Evolutionary conservation across 1,140 invertebrate genomes (phyloP), one percentile per base, ranked within the genome.

Genomic region (Manduca sexta): DNA sequence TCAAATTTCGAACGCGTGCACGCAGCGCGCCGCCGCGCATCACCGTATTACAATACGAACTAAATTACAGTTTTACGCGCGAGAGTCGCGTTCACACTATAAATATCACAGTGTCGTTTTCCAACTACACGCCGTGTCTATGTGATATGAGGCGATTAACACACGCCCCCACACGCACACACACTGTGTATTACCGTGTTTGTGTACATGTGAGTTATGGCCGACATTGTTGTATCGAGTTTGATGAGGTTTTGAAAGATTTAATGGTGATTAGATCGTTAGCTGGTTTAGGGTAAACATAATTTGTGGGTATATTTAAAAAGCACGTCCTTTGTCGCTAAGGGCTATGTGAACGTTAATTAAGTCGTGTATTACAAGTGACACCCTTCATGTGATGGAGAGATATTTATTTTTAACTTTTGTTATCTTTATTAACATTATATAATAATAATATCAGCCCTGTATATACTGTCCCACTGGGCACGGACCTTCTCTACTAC

Each of bases 191-290:
- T 18, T 10, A 18, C n/a, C 16, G 38, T 40, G 38, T 18, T 40
- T 40, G 38, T 40, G 16, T 40, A 5, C 21, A 26, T 26, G 21
- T 40, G 38, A 40, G 38, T 40, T 40, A 40, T 18, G 38, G 38
- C 38, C 15, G 15, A 12, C 38, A 18, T 40, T 40, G 18, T 40
- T 11, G 15, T 26, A 26, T 16, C 38, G 38, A 8, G 11, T 40
- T 40, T 40, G 38, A 40, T 40, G 38, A 40, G 38, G 38, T 40
- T 40, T 18, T 40, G 16, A 40, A 40, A 18, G 16, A 40, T 40
- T 26, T 26, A 26, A 26, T 26, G 21, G 21, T 26, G 21, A 26
- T 26, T 26, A 26, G 21, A 26, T 26, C 21, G 21, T 26, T 26
- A 26, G 21, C 8, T 26, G 21, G 21, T 26, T 26, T 26, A 26